phyloP scores from a whole-genome alignment of 2,888 invertebrate species.

The Heteropelma amictum region DNA sequence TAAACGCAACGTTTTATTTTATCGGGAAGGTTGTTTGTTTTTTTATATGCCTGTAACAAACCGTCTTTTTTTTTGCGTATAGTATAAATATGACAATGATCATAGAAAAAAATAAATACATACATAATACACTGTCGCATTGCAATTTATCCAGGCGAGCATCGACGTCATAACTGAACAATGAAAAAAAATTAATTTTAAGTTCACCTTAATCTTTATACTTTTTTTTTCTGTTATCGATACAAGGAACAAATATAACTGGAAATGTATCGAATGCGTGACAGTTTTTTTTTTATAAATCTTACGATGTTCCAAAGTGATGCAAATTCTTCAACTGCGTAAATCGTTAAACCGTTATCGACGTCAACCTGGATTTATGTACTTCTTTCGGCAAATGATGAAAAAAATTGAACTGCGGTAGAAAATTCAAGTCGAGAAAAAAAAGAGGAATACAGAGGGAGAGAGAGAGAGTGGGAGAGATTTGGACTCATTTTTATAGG shows the following conservation, averaged over 20 bases:
- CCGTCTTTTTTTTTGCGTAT: conserved; percentile 2
- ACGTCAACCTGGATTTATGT: no score
- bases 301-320: no score
- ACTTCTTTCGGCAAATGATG: no score
- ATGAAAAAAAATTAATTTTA: background rate
- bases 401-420: no score
- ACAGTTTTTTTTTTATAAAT: no score
- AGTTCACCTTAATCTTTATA: background rate
- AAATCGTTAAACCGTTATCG: no score
- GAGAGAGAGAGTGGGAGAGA: conserved; percentile 1
- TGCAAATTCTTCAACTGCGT: no score
- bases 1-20: background rate
- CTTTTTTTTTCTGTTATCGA: background rate
- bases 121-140: background rate
- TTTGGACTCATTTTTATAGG: background rate
- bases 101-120: background rate
- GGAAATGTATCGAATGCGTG: no score
- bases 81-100: background rate
- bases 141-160: conserved; percentile 17
- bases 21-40: background rate
- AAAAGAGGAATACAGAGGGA: background rate
- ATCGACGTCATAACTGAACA: background rate
- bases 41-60: background rate
- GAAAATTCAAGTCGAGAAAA: background rate
- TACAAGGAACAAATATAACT: no score